Evolutionary conservation across 2,797 vertebrate species (phyloP), one percentile per base, ranked within the genome.

Genomic region (Macrochelys suwanniensis): DNA sequence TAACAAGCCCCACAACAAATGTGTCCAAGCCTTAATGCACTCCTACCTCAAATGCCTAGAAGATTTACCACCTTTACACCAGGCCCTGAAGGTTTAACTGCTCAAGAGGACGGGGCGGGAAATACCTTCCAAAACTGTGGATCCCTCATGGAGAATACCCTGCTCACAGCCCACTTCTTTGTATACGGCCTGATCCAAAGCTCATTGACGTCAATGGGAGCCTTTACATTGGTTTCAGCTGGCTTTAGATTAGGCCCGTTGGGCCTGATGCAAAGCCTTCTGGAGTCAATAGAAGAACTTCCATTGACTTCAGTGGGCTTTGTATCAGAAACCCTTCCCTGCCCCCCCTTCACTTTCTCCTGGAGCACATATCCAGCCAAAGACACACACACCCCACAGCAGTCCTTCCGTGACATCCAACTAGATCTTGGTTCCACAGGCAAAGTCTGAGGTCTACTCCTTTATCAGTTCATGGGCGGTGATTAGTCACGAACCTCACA

Each of bases 371-470:
- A 56, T 37, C 54, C 47, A 80, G 31, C 37, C 80, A 68, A 78
- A 79, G 74, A 83, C 51, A 57, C 33, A 42, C n/a, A 5, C 9
- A 9, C 9, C 65, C n/a, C 21, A 37, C 68, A 12, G 37, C 90
- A 89, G 82, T 87, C 88, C 88, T 0, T 1, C 80, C 82, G 49
- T 53, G 6, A 3, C 84, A 80, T 0, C 92, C 89, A 90, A 8
- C 77, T 82, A 51, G 6, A 93, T 42, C 13, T 56, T 1, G 0
- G 85, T 71, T 80, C 92, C 78, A 86, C 84, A 92, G 92, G 88
- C 85, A 84, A 90, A 87, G 82, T 51, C 90, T 65, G 87, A 45
- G 68, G 83, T 91, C 89, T 93, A 88, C 74, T 7, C 42, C 61
- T 42, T 81, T 77, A 51, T 19, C 5, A n/a, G 80, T 54, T 87